Percentiles rank a stretch among this genome's conserved stretches.
Conservation (phyloP, 2,888 invertebrate genomes). For the Apodemia duryi region DNA sequence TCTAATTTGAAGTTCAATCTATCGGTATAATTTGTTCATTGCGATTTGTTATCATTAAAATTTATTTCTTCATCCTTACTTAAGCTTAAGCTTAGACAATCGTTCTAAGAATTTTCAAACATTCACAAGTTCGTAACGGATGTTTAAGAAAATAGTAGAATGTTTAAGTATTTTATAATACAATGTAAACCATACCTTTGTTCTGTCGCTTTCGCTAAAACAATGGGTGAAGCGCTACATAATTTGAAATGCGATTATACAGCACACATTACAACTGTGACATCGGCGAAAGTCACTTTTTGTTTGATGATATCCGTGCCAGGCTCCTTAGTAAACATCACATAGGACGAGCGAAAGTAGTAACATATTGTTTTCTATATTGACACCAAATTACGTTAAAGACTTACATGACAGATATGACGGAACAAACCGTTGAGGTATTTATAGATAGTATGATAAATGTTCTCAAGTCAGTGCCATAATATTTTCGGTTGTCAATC, state of each 20-base stretch:
- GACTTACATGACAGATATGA: neutral
- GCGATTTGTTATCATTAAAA: too few relatives aligned
- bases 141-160: neutral
- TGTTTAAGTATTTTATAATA: constrained; percentile 1
- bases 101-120: neutral
- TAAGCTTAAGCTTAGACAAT: neutral
- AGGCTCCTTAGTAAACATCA: constrained; percentile 37
- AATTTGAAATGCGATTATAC: constrained; percentile 59
- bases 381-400: neutral
- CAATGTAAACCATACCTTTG: constrained; percentile 10
- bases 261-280: constrained; percentile 46
- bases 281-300: constrained; percentile 60
- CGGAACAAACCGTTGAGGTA: neutral
- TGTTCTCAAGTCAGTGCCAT: too few relatives aligned
- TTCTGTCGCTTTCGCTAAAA: constrained; percentile 58
- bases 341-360: constrained; percentile 23
- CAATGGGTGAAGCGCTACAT: constrained; percentile 61
- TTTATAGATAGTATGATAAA: too few relatives aligned
- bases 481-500: too few relatives aligned
- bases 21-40: too few relatives aligned
- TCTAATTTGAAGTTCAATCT: too few relatives aligned
- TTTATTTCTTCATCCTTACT: too few relatives aligned
- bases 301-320: constrained; percentile 48
- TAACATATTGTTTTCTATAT: constrained; percentile 3
- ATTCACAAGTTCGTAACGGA: neutral